Base-by-base conservation (phyloP, 2,888 invertebrate species). In the Athrips mouffetella region DNA sequence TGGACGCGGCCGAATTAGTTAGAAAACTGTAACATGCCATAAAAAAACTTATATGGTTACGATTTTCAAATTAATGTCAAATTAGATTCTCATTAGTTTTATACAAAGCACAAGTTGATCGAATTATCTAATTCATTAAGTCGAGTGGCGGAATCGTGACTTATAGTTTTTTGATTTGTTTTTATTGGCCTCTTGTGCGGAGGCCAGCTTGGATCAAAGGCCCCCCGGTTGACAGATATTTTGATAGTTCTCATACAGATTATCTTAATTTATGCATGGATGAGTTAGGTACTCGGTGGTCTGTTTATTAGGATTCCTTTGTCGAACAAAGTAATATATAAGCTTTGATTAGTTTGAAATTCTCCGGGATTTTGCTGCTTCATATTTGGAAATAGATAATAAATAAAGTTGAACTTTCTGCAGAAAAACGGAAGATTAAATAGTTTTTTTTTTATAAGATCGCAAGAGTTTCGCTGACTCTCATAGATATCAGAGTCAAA, bases 181-280 rank as follows among this genome's bases (percentile, higher is more conserved):
- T 63, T 64, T 62, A 54, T 56, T 54, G 53, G 23, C 11, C 48
- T 45, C 46, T 33, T 21, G 40, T 25, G 10, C 27, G 41, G 37
- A 21, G 31, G 27, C 20, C 35, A 13, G 33, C 45, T 25, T 58
- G 81, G 75, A 85, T 86, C 80, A 86, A 85, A 85, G 77, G 64
- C 58, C 80, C 80, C 81, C 67, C 65, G 63, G 73, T 78, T 81
- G 84, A 86, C 84, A 82, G 76, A 80, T 82, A 84, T 83, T 82
- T 79, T 80, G 79, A 82, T 84, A 83, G 71, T 76, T 76, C 65
- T 71, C 76, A 58, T 58, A 59, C 67, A 75, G 75, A 83, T 82
- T 77, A 80, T 76, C 72, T 77, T 79, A 82, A 79, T 81, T 57
- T 80, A 82, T 84, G 73, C 85, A 80, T 64, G 79, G 79, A 80